Evolutionary conservation across 1,140 invertebrate species (phyloP).

Genomic region (Coboldia fuscipes): DNA sequence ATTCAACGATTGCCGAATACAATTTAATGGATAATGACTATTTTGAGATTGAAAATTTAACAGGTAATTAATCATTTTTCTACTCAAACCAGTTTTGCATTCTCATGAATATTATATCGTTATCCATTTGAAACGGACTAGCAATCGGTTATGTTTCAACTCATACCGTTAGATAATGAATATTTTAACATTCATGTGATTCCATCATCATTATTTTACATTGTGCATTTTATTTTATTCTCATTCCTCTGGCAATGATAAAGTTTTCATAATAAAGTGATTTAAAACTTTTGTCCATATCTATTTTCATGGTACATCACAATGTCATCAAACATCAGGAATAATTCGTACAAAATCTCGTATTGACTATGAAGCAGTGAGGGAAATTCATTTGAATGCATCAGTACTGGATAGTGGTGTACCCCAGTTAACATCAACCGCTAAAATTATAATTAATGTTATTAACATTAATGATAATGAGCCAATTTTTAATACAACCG

Average conservation of each 20-base stretch:
- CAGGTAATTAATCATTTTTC: no score
- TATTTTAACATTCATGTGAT: no score
- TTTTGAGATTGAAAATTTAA: constrained; percentile 54
- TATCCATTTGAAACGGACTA: no score
- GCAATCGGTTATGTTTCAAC: no score
- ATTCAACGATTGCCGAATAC: constrained; percentile 62
- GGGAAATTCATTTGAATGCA: constrained; percentile 54
- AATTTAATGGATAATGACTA: constrained; percentile 31
- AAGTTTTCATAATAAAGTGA: not conserved
- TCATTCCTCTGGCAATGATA: no score
- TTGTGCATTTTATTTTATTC: constrained; percentile 1
- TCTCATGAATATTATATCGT: no score
- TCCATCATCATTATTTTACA: not conserved
- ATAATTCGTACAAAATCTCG: constrained; percentile 54
- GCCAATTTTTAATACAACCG: constrained; percentile 44
- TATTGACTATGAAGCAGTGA: constrained; percentile 65
- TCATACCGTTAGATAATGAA: no score
- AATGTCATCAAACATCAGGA: no score
- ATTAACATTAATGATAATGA: constrained; percentile 74
- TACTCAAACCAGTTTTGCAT: no score
- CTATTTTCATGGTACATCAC: no score
- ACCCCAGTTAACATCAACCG: constrained; percentile 52
- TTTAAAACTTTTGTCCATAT: constrained; percentile 1
- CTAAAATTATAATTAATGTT: constrained; percentile 51
- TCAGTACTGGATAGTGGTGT: constrained; percentile 65